Percentiles rank a stretch among this genome's conserved stretches.
These are phyloP conservation scores for Panthera tigris DNA, from an alignment of 2,113 vertebrate species.

Conservation along the genomic window DNA sequence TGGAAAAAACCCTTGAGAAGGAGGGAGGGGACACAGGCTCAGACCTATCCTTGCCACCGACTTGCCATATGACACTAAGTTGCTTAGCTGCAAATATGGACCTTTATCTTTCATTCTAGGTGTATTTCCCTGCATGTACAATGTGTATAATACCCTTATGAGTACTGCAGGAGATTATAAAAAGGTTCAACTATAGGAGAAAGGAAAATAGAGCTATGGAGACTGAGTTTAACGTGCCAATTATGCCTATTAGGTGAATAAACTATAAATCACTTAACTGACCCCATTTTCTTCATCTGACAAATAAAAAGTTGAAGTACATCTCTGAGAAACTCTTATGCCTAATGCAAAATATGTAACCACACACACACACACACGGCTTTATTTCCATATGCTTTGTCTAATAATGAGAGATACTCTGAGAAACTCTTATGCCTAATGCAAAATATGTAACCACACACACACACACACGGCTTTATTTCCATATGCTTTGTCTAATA, in stretches of 20 bases:
- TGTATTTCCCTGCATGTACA: background rate
- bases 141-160: background rate
- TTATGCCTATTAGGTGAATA: background rate
- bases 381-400: background rate
- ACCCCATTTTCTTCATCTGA: background rate
- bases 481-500: background rate
- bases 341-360: background rate
- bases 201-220: background rate
- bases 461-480: background rate
- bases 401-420: background rate
- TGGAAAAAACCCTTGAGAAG: background rate
- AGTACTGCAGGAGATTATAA: background rate
- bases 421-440: background rate
- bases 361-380: background rate
- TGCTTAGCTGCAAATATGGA: background rate
- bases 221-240: background rate
- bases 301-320: background rate
- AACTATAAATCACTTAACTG: background rate
- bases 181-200: background rate
- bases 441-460: background rate
- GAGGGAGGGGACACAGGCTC: background rate
- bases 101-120: background rate
- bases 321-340: background rate
- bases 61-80: background rate
- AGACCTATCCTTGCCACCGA: background rate